These are phyloP conservation scores for Cylindroiulus punctatus DNA, from an alignment of 2,888 invertebrate species.

Conservation along the genomic window DNA sequence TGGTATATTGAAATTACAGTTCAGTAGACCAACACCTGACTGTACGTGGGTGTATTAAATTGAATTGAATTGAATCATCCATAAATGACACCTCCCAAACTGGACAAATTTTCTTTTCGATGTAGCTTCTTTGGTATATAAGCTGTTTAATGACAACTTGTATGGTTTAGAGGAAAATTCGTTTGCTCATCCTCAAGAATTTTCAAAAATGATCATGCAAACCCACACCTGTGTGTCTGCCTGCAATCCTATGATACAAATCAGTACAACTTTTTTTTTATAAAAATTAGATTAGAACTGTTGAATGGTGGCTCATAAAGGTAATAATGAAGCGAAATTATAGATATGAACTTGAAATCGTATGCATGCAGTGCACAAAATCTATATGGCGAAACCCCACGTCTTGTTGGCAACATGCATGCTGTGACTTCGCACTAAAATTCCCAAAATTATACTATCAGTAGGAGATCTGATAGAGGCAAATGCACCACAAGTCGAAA, in stretches of 20 bases:
- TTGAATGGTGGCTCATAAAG: too few species aligned
- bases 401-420: not conserved
- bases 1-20: too few species aligned
- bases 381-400: not conserved
- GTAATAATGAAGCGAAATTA: too few species aligned
- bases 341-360: too few species aligned
- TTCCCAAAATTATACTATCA: not conserved
- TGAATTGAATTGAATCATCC: too few species aligned
- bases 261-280: too few species aligned
- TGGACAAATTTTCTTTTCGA: too few species aligned
- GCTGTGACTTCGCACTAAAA: not conserved
- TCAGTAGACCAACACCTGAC: too few species aligned
- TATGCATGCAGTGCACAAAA: not conserved
- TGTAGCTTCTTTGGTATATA: too few species aligned
- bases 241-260: not conserved
- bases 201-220: not conserved
- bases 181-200: not conserved
- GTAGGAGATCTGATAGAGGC: constrained; percentile 2
- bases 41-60: too few species aligned
- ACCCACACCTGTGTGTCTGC: not conserved
- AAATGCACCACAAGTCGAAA: not conserved
- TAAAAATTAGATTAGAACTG: too few species aligned
- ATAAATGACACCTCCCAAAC: too few species aligned
- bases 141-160: not conserved
- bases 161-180: not conserved